phyloP scores from a whole-genome alignment of 2,797 vertebrate species.

The Chrosomus eos region DNA sequence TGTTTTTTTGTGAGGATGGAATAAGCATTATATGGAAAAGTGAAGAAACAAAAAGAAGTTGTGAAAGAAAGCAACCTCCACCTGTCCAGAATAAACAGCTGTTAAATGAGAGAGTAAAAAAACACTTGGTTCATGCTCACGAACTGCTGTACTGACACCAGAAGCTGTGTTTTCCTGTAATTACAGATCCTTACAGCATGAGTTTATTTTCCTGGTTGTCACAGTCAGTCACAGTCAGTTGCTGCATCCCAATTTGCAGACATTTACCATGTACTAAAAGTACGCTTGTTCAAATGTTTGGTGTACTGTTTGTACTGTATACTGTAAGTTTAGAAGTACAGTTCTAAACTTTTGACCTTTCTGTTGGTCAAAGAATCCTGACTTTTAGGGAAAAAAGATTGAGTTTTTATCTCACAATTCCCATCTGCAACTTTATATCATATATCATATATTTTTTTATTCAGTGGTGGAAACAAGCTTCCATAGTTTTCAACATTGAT shows the following conservation, averaged over 20 bases:
- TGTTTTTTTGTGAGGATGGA: not conserved
- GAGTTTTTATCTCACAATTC: too few species aligned
- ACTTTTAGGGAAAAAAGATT: too few species aligned
- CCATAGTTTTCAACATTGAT: not conserved
- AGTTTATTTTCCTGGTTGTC: conserved; percentile 3
- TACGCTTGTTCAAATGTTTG: not conserved
- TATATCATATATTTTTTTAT: too few species aligned
- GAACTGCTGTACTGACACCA: not conserved
- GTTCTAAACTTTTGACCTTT: too few species aligned
- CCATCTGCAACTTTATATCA: too few species aligned
- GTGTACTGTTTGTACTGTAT: not conserved
- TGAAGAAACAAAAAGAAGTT: not conserved
- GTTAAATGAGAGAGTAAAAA: not conserved
- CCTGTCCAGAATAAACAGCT: not conserved
- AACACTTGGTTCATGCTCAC: not conserved
- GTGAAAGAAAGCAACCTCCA: not conserved
- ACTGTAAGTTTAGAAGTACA: too few species aligned
- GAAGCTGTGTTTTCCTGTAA: conserved; percentile 21
- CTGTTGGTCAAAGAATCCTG: too few species aligned
- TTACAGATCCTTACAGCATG: not conserved
- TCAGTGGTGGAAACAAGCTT: too few species aligned
- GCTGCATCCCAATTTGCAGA: not conserved
- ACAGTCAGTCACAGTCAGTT: not conserved
- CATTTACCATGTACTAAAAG: not conserved
- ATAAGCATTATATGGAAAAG: not conserved